Conservation (phyloP, 2,113 vertebrate genomes). For the Megaleporinus macrocephalus region DNA sequence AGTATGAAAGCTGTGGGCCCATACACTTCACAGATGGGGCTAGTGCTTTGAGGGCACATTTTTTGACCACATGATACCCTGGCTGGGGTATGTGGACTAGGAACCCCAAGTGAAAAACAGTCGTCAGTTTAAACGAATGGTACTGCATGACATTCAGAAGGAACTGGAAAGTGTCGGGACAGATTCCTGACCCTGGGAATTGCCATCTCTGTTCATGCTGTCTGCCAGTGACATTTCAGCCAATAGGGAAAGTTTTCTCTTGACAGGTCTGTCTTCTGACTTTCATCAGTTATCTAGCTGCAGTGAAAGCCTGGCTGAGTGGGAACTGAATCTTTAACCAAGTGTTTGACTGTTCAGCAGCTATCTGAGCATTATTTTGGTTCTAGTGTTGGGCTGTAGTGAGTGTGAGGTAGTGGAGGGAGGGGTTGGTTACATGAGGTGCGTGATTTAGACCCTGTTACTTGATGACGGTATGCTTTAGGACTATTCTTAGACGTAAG, state of each 20-base stretch:
- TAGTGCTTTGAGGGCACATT: constrained; percentile 12
- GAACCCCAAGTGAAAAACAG: not conserved
- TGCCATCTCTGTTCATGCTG: not conserved
- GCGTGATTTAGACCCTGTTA: constrained; percentile 25
- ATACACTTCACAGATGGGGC: not conserved
- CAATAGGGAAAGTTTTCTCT: not conserved
- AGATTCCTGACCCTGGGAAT: not conserved
- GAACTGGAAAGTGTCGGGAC: not conserved
- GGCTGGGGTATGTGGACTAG: not conserved
- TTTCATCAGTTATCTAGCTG: not conserved
- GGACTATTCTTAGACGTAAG: constrained; percentile 23
- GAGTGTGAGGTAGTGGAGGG: not conserved
- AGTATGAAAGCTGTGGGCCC: not conserved
- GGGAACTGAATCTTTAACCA: not conserved
- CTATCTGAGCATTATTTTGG: not conserved
- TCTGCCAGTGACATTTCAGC: not conserved
- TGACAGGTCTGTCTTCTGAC: not conserved
- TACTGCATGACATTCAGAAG: not conserved
- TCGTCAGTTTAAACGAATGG: not conserved
- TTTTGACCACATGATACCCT: constrained; percentile 15
- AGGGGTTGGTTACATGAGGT: not conserved
- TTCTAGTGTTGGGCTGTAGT: not conserved
- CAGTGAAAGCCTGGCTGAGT: not conserved
- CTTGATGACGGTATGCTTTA: constrained; percentile 7
- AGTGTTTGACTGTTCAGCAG: not conserved